Percentiles rank a stretch among this genome's conserved stretches.
phyloP scores from a whole-genome alignment of 2,113 vertebrate species.

The Eptesicus fuscus region DNA sequence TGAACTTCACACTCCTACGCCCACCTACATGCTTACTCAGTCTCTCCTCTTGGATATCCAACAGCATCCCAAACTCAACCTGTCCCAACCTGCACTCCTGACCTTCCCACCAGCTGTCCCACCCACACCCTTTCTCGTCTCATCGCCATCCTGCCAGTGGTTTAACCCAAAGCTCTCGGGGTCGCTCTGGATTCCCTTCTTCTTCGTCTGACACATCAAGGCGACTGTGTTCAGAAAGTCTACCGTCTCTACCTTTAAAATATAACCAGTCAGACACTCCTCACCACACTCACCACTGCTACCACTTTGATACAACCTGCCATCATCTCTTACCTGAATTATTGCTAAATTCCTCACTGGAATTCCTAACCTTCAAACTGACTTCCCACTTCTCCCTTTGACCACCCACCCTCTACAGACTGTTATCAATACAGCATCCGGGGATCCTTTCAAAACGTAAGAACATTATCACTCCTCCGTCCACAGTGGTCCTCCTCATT shows the following conservation, averaged over 20 bases:
- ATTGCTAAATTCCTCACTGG: neutral
- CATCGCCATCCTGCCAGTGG: neutral
- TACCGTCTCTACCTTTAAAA: neutral
- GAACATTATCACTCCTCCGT: neutral
- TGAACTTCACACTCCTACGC: neutral
- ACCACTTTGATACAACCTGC: neutral
- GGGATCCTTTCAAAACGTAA: neutral
- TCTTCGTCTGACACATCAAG: neutral
- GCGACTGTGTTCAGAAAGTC: neutral
- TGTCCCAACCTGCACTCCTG: neutral
- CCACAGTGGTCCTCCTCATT: neutral
- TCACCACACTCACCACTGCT: no score
- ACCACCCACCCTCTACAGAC: fast-evolving
- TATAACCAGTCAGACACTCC: neutral
- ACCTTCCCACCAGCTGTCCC: neutral
- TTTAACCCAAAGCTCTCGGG: neutral
- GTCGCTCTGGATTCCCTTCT: neutral
- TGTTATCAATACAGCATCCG: neutral
- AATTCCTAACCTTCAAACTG: neutral
- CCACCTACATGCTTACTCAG: neutral
- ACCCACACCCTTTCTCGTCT: neutral
- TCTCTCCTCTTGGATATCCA: neutral
- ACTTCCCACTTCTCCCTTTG: neutral
- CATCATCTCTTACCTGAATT: neutral
- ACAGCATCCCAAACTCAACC: neutral